phyloP scores from a whole-genome alignment of 2,113 vertebrate genomes.

The Coregonus clupeaformis region DNA sequence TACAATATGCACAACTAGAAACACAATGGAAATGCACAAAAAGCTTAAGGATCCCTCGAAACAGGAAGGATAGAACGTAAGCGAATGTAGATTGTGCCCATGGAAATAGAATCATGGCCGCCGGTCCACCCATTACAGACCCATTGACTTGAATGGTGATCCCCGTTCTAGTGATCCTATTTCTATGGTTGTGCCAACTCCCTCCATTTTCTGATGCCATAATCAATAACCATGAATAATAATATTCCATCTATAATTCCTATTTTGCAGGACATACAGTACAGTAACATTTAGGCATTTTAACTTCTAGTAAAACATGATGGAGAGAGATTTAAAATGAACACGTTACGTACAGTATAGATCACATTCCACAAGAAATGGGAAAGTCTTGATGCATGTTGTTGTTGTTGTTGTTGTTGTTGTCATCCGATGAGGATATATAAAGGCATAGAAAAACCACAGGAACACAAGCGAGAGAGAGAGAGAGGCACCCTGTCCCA shows the following conservation, averaged over 20 bases:
- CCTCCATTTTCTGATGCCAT: conserved; percentile 68
- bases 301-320: conserved; percentile 46
- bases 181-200: conserved; percentile 59
- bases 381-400: conserved; percentile 68
- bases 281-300: conserved; percentile 73
- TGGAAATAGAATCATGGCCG: no score
- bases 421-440: conserved; percentile 63
- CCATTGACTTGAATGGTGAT: no score
- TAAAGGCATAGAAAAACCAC: conserved; percentile 68
- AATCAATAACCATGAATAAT: conserved; percentile 40
- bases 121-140: no score
- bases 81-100: conserved; percentile 44
- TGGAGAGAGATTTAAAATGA: conserved; percentile 71
- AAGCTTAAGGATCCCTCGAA: conserved; percentile 87
- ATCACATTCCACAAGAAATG: conserved; percentile 81
- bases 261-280: conserved; percentile 71
- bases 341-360: conserved; percentile 77
- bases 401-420: conserved; percentile 49
- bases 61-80: conserved; percentile 62
- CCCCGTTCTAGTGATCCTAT: no score
- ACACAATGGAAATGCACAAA: conserved; percentile 76
- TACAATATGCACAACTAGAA: conserved; percentile 85
- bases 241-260: conserved; percentile 65
- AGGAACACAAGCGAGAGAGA: conserved; percentile 73
- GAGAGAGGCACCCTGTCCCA: background rate